Percentiles rank a stretch among this genome's conserved stretches.
Evolutionary conservation across 2,797 vertebrate species (phyloP).

Genomic region (Brachyrhaphis roseni): DNA sequence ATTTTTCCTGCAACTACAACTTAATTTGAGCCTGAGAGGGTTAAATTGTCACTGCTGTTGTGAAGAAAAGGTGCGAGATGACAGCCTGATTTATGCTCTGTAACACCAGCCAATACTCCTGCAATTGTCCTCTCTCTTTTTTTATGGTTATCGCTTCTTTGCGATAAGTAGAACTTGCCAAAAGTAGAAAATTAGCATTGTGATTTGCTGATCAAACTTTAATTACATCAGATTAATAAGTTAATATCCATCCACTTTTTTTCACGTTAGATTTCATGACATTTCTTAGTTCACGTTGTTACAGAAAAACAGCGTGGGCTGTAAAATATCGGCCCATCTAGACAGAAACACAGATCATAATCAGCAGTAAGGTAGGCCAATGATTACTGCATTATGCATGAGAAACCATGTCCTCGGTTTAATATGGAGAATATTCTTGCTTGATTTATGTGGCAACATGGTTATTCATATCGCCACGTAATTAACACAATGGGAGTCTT

Average conservation of each 20-base stretch:
- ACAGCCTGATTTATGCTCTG: constrained; percentile 47
- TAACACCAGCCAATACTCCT: not conserved
- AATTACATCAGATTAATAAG: constrained; percentile 19
- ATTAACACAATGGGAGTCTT: constrained; percentile 66
- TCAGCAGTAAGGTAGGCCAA: constrained; percentile 26
- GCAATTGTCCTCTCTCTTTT: not conserved
- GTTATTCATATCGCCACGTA: constrained; percentile 64
- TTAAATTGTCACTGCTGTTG: constrained; percentile 6
- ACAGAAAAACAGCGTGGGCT: not conserved
- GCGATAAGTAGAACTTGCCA: not conserved
- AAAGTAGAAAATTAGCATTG: not conserved
- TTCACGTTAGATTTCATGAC: not conserved
- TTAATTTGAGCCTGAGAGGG: too few relatives aligned
- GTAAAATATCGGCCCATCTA: constrained; percentile 6
- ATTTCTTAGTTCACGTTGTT: not conserved
- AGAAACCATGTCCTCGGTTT: constrained; percentile 55
- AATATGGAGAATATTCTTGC: constrained; percentile 45
- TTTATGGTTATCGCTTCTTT: not conserved
- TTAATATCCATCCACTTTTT: constrained; percentile 1
- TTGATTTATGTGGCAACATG: constrained; percentile 46
- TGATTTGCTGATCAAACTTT: constrained; percentile 9
- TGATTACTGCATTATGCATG: constrained; percentile 66
- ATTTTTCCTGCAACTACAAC: too few relatives aligned
- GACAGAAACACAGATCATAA: constrained; percentile 11
- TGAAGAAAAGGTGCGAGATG: constrained; percentile 19